phyloP scores from a whole-genome alignment of 64 coral and sea anemone genomes.

The Hydrozoanthus tunicans region DNA sequence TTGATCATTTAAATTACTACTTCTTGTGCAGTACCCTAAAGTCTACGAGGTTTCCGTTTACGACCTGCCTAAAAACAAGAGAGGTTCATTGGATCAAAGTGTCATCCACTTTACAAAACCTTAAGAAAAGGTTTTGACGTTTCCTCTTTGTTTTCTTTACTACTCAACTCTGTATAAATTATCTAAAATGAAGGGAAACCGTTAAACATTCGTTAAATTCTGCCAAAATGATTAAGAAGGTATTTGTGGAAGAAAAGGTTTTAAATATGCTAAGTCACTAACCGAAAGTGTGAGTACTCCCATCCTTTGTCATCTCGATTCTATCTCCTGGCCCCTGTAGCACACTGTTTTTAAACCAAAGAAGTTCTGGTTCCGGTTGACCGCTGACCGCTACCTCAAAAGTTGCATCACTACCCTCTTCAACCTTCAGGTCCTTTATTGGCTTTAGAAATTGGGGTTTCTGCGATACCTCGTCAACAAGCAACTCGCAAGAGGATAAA shows the following conservation, averaged over 20 bases:
- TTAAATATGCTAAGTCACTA: not conserved
- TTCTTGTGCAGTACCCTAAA: no score
- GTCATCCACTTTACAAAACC: no score
- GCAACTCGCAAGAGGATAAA: slow-evolving; percentile 68
- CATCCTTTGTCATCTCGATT: slow-evolving; percentile 53
- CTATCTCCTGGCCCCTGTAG: slow-evolving; percentile 56
- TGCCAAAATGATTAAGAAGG: no score
- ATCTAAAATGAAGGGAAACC: no score
- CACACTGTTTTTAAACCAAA: slow-evolving; percentile 78
- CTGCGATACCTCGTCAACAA: slow-evolving; percentile 68
- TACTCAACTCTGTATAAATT: no score
- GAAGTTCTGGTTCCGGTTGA: slow-evolving; percentile 75
- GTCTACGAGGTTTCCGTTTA: no score
- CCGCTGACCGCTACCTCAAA: slow-evolving; percentile 73
- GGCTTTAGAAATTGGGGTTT: slow-evolving; percentile 75
- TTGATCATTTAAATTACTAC: no score
- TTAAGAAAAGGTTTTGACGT: no score
- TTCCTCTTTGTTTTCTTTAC: no score
- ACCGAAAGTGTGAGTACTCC: slow-evolving; percentile 41
- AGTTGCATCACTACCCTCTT: slow-evolving; percentile 48
- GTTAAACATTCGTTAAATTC: no score
- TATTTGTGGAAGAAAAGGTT: not conserved
- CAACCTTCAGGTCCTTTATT: slow-evolving; percentile 53
- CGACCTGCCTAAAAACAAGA: no score
- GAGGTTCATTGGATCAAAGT: no score